A percentile compares a stretch with the other conserved stretches of the same genome.
phyloP scores from a whole-genome alignment of 2,797 vertebrate genomes.

The Nasua narica region DNA sequence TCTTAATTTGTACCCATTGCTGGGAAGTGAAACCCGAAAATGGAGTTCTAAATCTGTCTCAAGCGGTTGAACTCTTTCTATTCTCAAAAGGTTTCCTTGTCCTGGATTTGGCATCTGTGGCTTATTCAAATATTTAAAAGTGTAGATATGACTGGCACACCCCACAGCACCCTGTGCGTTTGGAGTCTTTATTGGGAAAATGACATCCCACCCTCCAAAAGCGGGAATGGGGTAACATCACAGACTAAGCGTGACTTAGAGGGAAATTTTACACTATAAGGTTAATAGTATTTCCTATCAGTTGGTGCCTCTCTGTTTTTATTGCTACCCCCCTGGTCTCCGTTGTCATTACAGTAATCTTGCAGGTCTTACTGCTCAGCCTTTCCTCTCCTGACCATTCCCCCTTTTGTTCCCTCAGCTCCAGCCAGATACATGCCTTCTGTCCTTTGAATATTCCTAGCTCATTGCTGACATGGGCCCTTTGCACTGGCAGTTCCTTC shows the following conservation, averaged over 20 bases:
- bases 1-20: slow-evolving; percentile 4
- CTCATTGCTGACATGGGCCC: neutral
- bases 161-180: neutral
- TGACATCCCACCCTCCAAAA: neutral
- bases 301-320: neutral
- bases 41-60: neutral
- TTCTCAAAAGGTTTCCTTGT: neutral
- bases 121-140: slow-evolving; percentile 8
- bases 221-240: neutral
- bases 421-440: neutral
- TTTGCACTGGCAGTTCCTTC: neutral
- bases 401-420: neutral
- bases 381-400: neutral
- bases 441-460: neutral
- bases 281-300: neutral
- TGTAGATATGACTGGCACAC: neutral
- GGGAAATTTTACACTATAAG: neutral
- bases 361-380: neutral
- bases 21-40: slow-evolving; percentile 58
- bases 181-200: neutral
- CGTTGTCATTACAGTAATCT: neutral
- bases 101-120: neutral
- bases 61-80: neutral
- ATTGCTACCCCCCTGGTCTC: neutral
- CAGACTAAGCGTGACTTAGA: neutral